phyloP scores from a whole-genome alignment of 2,113 vertebrate genomes.

The Daubentonia madagascariensis region DNA sequence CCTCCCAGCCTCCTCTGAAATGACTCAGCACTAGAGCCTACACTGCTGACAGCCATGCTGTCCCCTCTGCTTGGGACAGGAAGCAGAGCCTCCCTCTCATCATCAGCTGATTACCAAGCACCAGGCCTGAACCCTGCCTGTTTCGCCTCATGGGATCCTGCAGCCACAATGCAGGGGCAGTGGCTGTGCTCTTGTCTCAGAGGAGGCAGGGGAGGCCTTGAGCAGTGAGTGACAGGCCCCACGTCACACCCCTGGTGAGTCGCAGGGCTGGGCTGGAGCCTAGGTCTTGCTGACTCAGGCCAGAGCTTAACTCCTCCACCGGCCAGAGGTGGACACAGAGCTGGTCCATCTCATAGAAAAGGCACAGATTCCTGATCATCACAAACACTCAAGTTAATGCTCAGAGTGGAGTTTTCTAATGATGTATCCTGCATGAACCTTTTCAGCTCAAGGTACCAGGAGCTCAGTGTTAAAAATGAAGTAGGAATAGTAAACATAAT shows the following conservation, averaged over 20 bases:
- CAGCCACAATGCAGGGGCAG: not conserved
- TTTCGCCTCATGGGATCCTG: not conserved
- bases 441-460: not conserved
- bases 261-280: accelerated
- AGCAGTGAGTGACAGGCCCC: not conserved
- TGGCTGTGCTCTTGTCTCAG: not conserved
- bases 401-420: not conserved
- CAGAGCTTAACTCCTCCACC: not conserved
- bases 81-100: not conserved
- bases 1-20: not conserved
- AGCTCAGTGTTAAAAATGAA: not conserved
- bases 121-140: not conserved
- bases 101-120: not conserved
- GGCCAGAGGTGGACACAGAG: not conserved
- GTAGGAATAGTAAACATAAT: accelerated
- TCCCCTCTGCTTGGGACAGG: not conserved
- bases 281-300: not conserved
- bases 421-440: no score
- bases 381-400: not conserved
- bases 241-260: not conserved
- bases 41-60: accelerated
- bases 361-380: not conserved
- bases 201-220: not conserved
- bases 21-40: not conserved
- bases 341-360: not conserved